Conservation (phyloP, 2,113 vertebrate genomes). For the Istiophorus platypterus region DNA sequence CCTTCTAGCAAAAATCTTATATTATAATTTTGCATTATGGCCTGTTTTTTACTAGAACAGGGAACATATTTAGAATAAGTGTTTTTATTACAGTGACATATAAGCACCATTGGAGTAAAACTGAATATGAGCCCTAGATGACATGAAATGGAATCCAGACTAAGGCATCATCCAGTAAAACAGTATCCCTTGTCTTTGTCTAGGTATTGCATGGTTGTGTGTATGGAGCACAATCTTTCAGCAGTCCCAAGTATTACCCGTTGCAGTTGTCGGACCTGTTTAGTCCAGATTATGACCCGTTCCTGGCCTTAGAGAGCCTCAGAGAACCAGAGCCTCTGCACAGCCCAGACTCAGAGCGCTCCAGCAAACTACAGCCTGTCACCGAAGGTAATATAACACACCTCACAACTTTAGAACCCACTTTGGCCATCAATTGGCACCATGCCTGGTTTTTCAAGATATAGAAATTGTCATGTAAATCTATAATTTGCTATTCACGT, state of each 20-base stretch:
- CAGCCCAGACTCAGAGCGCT: constrained; percentile 96
- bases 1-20: neutral
- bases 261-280: constrained; percentile 94
- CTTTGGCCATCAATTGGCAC: neutral
- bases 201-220: constrained; percentile 98
- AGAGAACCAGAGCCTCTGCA: constrained; percentile 98
- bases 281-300: constrained; percentile 95
- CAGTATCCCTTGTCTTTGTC: neutral
- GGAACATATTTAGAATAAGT: neutral
- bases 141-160: neutral
- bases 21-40: neutral
- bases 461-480: neutral
- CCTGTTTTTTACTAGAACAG: neutral
- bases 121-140: neutral
- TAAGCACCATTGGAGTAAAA: neutral
- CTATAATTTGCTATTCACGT: neutral
- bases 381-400: constrained; percentile 89
- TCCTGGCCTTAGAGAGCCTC: constrained; percentile 93
- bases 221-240: constrained; percentile 97
- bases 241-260: constrained; percentile 94
- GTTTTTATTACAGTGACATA: neutral
- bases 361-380: constrained; percentile 96
- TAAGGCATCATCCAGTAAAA: neutral
- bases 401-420: fast-evolving
- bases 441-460: neutral